phyloP scores from a whole-genome alignment of 1,140 invertebrate species.

The Cydia strobilella region DNA sequence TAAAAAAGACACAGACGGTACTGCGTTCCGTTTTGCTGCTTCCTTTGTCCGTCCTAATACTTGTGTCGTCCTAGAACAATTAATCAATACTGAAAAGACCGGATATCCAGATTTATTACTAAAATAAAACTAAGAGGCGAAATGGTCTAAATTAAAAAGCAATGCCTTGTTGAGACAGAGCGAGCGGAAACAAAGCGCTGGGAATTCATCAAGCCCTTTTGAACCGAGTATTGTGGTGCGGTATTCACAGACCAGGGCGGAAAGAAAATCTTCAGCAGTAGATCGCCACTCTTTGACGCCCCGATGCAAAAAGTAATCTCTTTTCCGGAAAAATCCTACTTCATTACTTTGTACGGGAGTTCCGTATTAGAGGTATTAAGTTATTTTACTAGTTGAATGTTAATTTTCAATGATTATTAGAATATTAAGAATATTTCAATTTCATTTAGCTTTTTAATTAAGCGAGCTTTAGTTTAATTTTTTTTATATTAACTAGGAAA shows the following conservation, averaged over 20 bases:
- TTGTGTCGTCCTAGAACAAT: not conserved
- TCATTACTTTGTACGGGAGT: conserved; percentile 69
- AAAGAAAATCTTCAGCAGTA: conserved; percentile 72
- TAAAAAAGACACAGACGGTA: not conserved
- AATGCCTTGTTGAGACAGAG: conserved; percentile 74
- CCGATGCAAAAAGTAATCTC: conserved; percentile 72
- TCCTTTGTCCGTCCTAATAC: not conserved
- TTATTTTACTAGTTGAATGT: conserved; percentile 73
- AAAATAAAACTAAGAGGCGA: conserved; percentile 70
- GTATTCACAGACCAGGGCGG: conserved; percentile 72
- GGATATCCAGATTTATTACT: conserved; percentile 72
- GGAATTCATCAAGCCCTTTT: conserved; percentile 78
- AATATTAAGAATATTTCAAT: conserved; percentile 38
- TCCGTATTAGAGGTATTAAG: conserved; percentile 49
- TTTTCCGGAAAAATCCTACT: conserved; percentile 66
- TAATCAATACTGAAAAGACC: conserved; percentile 48
- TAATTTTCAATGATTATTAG: conserved; percentile 67
- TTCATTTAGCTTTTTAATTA: too few species aligned
- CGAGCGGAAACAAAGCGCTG: conserved; percentile 74
- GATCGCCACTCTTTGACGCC: conserved; percentile 77
- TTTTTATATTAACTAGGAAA: too few species aligned
- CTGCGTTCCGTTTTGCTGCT: not conserved
- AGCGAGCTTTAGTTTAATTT: too few species aligned
- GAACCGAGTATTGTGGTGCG: conserved; percentile 74
- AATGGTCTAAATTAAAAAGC: conserved; percentile 79